Evolutionary conservation across 2,113 vertebrate genomes (phyloP).

Genomic region (Tachuris rubrigastra): DNA sequence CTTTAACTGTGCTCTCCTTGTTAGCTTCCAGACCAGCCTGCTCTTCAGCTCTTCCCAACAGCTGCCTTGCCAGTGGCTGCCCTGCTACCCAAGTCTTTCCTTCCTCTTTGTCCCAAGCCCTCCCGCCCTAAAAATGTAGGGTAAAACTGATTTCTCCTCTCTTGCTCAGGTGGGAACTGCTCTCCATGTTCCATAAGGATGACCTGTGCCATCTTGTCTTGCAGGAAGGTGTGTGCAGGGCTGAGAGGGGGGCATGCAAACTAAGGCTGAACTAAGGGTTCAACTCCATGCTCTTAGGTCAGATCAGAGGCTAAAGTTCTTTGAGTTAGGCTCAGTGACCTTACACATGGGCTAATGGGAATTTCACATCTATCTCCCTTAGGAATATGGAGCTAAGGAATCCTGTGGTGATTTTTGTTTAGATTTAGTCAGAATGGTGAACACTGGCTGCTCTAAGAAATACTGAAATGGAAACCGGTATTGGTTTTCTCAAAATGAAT

Average conservation of each 20-base stretch:
- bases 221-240: not conserved
- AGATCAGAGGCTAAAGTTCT: not conserved
- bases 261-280: too few relatives aligned
- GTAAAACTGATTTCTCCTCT: not conserved
- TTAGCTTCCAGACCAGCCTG: not conserved
- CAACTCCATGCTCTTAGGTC: not conserved
- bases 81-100: not conserved
- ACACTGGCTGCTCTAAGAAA: not conserved
- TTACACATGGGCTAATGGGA: not conserved
- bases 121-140: rapidly evolving
- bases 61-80: not conserved
- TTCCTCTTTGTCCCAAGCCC: not conserved
- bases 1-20: not conserved
- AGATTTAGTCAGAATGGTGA: not conserved
- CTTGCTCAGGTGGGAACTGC: not conserved
- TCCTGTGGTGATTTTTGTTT: not conserved
- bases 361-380: not conserved
- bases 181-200: not conserved
- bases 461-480: not conserved
- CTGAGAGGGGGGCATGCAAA: not conserved
- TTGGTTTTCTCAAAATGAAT: not conserved
- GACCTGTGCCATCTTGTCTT: not conserved
- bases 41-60: not conserved
- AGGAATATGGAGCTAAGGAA: not conserved
- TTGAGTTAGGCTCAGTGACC: not conserved